phyloP scores from a whole-genome alignment of 2,113 vertebrate species.

The Cheilinus undulatus region DNA sequence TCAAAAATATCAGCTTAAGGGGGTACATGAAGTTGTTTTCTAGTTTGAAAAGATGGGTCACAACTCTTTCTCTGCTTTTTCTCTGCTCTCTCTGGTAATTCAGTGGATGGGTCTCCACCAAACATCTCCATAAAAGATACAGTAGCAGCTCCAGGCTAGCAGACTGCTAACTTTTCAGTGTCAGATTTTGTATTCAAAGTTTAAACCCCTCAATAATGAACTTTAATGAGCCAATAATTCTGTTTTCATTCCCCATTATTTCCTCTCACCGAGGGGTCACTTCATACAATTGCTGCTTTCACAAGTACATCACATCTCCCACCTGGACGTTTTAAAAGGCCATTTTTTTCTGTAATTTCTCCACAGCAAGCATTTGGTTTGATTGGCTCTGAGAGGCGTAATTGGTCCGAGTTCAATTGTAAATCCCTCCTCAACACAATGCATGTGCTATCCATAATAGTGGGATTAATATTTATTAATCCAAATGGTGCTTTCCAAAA shows the following conservation, averaged over 20 bases:
- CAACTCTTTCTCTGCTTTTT: background rate
- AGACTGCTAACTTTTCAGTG: background rate
- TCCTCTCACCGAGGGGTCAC: slow-evolving; percentile 13
- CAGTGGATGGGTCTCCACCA: background rate
- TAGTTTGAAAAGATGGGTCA: background rate
- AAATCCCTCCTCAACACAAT: slow-evolving; percentile 6
- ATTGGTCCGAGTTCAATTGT: slow-evolving; percentile 20
- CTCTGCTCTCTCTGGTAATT: background rate
- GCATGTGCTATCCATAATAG: background rate
- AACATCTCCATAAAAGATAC: background rate
- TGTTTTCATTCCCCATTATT: slow-evolving; percentile 35
- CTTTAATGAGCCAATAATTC: slow-evolving; percentile 29
- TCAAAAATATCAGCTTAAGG: background rate
- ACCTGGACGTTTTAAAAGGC: slow-evolving; percentile 30
- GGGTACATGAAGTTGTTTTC: background rate
- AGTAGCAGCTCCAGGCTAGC: background rate
- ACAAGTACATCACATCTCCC: slow-evolving; percentile 16
- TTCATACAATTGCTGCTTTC: slow-evolving; percentile 16
- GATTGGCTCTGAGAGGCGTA: slow-evolving; percentile 27
- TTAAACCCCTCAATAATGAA: background rate
- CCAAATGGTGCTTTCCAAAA: background rate
- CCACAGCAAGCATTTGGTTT: slow-evolving; percentile 19
- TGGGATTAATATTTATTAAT: slow-evolving; percentile 11
- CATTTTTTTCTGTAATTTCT: slow-evolving; percentile 27
- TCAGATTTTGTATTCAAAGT: background rate